phyloP scores from a whole-genome alignment of 2,888 invertebrate species.

The Pristionchus japonicus region DNA sequence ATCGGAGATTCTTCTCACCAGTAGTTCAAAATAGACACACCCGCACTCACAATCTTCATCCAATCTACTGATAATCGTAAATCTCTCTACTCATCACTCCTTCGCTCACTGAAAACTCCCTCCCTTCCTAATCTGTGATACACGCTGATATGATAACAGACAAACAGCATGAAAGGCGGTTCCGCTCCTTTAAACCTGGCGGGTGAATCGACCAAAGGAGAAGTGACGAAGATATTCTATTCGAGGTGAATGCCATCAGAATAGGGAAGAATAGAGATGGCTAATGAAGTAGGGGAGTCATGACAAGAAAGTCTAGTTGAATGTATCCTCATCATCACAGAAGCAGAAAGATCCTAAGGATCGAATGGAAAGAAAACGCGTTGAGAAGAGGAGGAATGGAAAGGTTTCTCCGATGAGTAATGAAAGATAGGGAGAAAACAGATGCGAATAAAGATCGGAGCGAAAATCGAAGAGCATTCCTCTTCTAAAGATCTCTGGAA shows the following conservation, averaged over 20 bases:
- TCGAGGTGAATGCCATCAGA: background rate
- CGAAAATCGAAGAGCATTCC: background rate
- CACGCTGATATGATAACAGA: slow-evolving; percentile 5
- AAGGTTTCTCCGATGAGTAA: background rate
- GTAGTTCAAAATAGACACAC: background rate
- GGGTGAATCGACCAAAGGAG: background rate
- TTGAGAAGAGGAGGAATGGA: background rate
- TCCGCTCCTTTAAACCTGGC: background rate
- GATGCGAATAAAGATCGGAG: background rate
- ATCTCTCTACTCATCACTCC: background rate
- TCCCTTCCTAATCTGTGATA: background rate
- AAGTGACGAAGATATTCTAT: background rate
- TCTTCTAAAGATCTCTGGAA: too few species aligned
- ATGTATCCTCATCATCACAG: too few species aligned
- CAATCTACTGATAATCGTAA: background rate
- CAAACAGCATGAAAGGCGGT: background rate
- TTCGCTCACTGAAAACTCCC: background rate
- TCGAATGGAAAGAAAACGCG: background rate
- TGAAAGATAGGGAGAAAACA: background rate
- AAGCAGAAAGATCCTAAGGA: background rate
- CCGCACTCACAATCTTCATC: background rate
- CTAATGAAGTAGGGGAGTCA: too few species aligned
- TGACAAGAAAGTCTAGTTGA: too few species aligned
- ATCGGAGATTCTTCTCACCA: background rate
- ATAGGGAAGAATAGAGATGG: too few species aligned